Evolutionary conservation across 2,888 invertebrate genomes (phyloP), one percentile per base, ranked within the genome.

Genomic region (Seira sanloemensis): DNA sequence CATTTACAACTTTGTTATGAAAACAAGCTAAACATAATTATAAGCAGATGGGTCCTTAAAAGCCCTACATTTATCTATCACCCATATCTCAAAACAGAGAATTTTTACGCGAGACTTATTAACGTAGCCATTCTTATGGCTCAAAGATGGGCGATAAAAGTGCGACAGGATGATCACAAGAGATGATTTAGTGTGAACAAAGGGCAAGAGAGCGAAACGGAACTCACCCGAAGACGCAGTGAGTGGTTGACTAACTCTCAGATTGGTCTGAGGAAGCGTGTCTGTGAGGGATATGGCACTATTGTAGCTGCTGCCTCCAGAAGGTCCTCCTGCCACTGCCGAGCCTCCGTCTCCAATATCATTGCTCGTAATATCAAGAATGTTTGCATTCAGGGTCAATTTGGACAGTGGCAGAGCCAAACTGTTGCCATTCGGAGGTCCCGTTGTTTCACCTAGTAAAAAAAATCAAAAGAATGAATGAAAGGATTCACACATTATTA

Each of bases 371-470:
- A 26, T 73, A 26, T 46, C 27, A 21, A 18, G 18, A 24, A 78
- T 25, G 24, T 37, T 78, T 2, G 58, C 24, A 21, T 26, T 50
- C n/a, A 50, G 54, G 54, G 21, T 67, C 68, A 76, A 65, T 69
- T 67, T 69, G 58, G 58, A 26, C 68, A 75, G 54, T 68, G 77
- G 68, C 23, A 69, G 26, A 27, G 37, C 23, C 66, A 71, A 25
- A 68, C 50, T 68, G 71, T 72, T 72, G 25, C 72, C 66, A 50
- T 78, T 78, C 66, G 78, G 78, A 71, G 78, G 50, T 78, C 87
- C 87, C 73, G 85, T 86, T 67, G 88, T 79, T 68, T 88, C 88
- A 79, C 88, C 88, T 88, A 84, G 58, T 66, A 79, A 83, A 72
- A 77, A 78, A 37, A 21, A 37, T 12, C 46, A 26, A 77, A 12